Base-by-base conservation (phyloP, 2,888 invertebrate genomes). In the Cataglyphis cursor region DNA sequence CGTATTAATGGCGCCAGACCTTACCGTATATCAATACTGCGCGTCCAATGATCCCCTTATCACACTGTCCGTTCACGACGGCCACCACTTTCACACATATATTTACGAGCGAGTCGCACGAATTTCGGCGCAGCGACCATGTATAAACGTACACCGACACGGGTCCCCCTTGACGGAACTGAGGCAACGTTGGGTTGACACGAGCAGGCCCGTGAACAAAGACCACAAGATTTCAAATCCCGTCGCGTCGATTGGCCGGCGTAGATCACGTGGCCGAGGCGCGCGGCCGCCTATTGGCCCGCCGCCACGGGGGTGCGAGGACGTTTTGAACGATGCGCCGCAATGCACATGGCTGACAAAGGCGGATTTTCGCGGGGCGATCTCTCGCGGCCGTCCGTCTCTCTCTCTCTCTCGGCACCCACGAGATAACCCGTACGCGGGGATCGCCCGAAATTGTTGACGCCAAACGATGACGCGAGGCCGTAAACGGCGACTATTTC, bases 161-260 rank as follows among this genome's bases (percentile, higher is more conserved):
- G 93, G 91, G 94, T 93, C 92, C 94, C 93, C 94, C 94, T 94
- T 94, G 92, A 92, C 93, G 93, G 93, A 94, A 94, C 94, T 94
- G 94, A 94, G 87, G 93, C 90, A 93, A 94, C 94, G 75, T 75
- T 75, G 75, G 59, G 93, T 93, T 94, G 93, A 92, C 94, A 78
- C 78, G 78, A 93, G 93, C 90, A 89, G 91, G 91, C 93, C 93
- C 92, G 92, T 92, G 94, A 94, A 94, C 94, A 94, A 94, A 94
- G 94, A 94, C 93, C 94, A 94, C 94, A 94, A 94, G 94, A 95
- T 95, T 95, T 95, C 94, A 95, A 96, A 96, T 96, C 95, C 95
- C 87, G 87, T 85, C 65, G 88, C 91, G 93, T 82, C 94, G 94
- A 96, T 96, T 96, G 96, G 96, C 85, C 81, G 92, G 15, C 31